Base-by-base conservation (phyloP, 1,140 invertebrate genomes). In the Leptinotarsa defecta region DNA sequence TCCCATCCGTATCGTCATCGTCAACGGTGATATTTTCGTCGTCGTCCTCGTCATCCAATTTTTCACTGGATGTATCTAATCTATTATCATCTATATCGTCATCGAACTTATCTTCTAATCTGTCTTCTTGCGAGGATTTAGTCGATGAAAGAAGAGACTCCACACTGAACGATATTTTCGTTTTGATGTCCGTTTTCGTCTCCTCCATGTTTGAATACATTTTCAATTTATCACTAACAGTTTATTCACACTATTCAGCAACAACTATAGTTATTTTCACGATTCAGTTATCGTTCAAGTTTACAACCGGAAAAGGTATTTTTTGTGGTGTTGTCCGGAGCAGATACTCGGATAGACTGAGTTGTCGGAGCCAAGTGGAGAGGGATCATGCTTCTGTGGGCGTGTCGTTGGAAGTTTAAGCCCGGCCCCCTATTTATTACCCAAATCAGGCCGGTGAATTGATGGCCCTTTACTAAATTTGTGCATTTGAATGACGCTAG, bases 131-230 rank as follows among this genome's bases (percentile, higher is more conserved):
- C 52, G 57, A 27, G 48, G 57, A 27, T 65, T 81, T 80, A 27
- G 73, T 77, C 49, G 77, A 79, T 3, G 78, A 79, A 17, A 86
- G 73, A 19, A 86, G 75, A 6, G 85, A 85, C 75, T 86, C 85
- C 3, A 86, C 85, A 80, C 85, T 86, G 76, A 86, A 86, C 19
- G 83, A 85, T 64, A 86, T 85, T 72, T 86, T 86, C 17, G 83
- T 77, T 74, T 85, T 85, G 27, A 84, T 80, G 72, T 83, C 82
- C 20, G 83, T 83, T 79, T 84, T 84, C 20, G 83, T 81, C 52
- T 84, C 81, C 75, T 83, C 83, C 84, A 84, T 84, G 57, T 76
- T 75, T 43, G 57, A 80, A 71, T 77, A 75, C 76, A 80, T 80
- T 65, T 48, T 24, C 48, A 11, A 34, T 48, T 65, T 57, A 34